Evolutionary conservation across 2,113 vertebrate genomes (phyloP), one percentile per base, ranked within the genome.

Genomic region (Serilophus lunatus): DNA sequence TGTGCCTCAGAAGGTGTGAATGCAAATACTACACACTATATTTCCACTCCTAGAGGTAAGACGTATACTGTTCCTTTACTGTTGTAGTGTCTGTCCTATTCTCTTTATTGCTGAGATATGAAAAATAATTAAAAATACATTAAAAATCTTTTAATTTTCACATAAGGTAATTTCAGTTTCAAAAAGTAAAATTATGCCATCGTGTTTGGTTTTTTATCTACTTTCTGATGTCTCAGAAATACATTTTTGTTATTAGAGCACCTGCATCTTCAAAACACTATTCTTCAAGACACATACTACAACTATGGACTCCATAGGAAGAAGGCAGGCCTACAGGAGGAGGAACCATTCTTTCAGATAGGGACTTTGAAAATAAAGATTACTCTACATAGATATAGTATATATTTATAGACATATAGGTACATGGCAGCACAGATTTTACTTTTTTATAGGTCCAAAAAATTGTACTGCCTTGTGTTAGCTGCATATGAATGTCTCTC

Each of bases 341-440:
- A 79, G 45, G 7, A 92, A 71, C 1, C 0, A 60, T 87, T 75
- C 36, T 79, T 44, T 71, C 51, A 78, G 74, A 83, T 59, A 92
- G 72, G 68, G 1, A 1, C 23, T 91, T 82, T 87, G 8, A 72
- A 79, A 89, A 80, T 76, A 89, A 89, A 95, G 49, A 64, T 69
- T 84, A 72, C 13, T 79, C 35, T 57, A 49, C 42, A 61, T 74
- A 91, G 42, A 85, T 80, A 50, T 61, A 82, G 60, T 13, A 28
- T 86, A 28, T 75, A 91, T 87, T 87, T 92, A 76, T 69, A 87
- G 71, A 8, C 63, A 82, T 56, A 72, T 51, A 42, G 57, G 16
- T 36, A 80, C 82, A 92, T 61, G 74, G 50, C 28, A 92, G 6
- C 18, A 95, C 72, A 92, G 61, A 93, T 85, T 91, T 89, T 91